Conservation (phyloP, 2,113 vertebrate species). For the Kryptolebias marmoratus region DNA sequence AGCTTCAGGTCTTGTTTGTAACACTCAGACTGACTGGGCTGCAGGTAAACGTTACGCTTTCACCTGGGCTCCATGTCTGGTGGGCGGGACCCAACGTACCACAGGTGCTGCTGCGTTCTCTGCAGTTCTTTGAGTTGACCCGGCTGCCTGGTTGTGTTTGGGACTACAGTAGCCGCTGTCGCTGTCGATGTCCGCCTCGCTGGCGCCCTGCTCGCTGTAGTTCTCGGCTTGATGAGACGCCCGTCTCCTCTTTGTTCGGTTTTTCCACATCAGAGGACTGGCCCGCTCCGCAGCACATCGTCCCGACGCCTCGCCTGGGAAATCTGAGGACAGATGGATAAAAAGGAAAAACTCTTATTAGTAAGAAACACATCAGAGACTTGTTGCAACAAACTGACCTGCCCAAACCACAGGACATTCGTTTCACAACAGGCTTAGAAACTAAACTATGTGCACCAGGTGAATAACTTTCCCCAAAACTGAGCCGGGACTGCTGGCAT, state of each 20-base stretch:
- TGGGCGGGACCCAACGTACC: conserved; percentile 48
- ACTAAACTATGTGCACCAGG: conserved; percentile 3
- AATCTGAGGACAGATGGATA: conserved; percentile 80
- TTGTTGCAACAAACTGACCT: too few relatives aligned
- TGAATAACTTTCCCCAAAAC: neutral
- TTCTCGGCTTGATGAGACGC: conserved; percentile 89
- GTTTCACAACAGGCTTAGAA: neutral
- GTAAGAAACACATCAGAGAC: neutral
- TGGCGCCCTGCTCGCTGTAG: conserved; percentile 90
- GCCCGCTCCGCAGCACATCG: conserved; percentile 85
- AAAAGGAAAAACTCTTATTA: neutral
- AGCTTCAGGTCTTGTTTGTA: neutral
- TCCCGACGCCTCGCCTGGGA: conserved; percentile 89
- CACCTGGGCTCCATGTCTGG: neutral
- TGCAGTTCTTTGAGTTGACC: conserved; percentile 68
- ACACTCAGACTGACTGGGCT: too few relatives aligned
- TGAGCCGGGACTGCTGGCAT: neutral
- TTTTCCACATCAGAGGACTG: conserved; percentile 88
- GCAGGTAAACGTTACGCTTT: too few relatives aligned
- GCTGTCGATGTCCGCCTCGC: conserved; percentile 96
- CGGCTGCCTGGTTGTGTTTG: conserved; percentile 88
- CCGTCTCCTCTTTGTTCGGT: conserved; percentile 85
- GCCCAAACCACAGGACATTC: neutral
- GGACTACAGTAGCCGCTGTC: conserved; percentile 98
- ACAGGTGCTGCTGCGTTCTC: conserved; percentile 72